Conservation (phyloP, 2,888 invertebrate species). For the Hypselothyrea guttata region DNA sequence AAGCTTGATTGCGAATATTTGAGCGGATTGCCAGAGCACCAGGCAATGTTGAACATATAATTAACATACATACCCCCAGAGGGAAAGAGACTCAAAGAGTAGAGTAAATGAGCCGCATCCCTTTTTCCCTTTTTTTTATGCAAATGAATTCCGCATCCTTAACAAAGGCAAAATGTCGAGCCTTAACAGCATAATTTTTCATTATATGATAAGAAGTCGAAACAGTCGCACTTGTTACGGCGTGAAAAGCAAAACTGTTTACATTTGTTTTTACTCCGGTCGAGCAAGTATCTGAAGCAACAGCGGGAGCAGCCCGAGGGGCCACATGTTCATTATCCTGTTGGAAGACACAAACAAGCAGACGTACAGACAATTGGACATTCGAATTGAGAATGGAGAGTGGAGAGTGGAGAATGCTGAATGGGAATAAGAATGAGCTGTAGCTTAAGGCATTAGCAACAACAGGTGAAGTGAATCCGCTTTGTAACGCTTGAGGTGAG, state of each 20-base stretch:
- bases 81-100: constrained; percentile 13
- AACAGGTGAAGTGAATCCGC: constrained; percentile 37
- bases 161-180: constrained; percentile 23
- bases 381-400: not conserved
- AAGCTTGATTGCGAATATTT: constrained; percentile 38
- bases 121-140: constrained; percentile 38
- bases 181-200: constrained; percentile 60
- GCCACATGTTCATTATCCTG: constrained; percentile 19
- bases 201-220: constrained; percentile 35
- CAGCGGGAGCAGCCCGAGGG: constrained; percentile 2
- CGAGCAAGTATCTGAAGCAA: constrained; percentile 16
- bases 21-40: constrained; percentile 34
- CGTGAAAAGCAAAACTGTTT: constrained; percentile 69
- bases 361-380: constrained; percentile 6
- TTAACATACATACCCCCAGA: constrained; percentile 22
- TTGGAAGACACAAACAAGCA: not conserved
- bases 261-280: constrained; percentile 58
- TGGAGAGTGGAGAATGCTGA: not conserved
- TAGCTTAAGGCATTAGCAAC: not conserved
- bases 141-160: constrained; percentile 41
- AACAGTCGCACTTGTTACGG: constrained; percentile 25
- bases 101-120: constrained; percentile 17
- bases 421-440: constrained; percentile 6
- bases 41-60: constrained; percentile 28
- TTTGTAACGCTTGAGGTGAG: constrained; percentile 53